Conservation (phyloP, 2,797 vertebrate species). For the Pseudomugil gertrudae region DNA sequence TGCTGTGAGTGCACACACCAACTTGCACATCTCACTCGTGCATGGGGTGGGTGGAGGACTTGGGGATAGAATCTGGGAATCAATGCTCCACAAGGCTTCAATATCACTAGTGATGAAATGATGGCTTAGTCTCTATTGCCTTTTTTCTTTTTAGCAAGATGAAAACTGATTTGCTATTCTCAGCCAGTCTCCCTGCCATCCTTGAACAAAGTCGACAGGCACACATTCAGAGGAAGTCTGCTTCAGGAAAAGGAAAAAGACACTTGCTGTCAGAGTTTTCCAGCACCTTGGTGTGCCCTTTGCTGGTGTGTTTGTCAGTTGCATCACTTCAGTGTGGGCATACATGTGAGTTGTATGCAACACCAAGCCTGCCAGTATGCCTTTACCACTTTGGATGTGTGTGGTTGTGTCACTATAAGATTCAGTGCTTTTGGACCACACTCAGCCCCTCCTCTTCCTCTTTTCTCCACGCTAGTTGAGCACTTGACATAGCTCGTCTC, state of each 20-base stretch:
- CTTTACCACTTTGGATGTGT: conserved; percentile 46
- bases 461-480: conserved; percentile 56
- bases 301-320: conserved; percentile 53
- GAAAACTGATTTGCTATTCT: conserved; percentile 48
- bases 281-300: conserved; percentile 63
- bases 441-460: conserved; percentile 24
- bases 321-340: conserved; percentile 37
- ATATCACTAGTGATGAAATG: conserved; percentile 40
- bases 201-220: conserved; percentile 54
- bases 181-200: conserved; percentile 39
- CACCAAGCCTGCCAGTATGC: conserved; percentile 26
- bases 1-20: conserved; percentile 26
- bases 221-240: conserved; percentile 47
- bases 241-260: conserved; percentile 53
- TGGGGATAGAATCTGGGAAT: conserved; percentile 32
- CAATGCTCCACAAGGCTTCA: conserved; percentile 26
- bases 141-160: conserved; percentile 40
- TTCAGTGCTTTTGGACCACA: conserved; percentile 37
- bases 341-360: conserved; percentile 27
- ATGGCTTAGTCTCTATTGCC: conserved; percentile 30
- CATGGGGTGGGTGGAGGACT: conserved; percentile 15
- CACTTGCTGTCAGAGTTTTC: conserved; percentile 60
- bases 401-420: conserved; percentile 42
- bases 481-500: conserved; percentile 69
- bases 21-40: conserved; percentile 34